Evolutionary conservation across 2,113 vertebrate species (phyloP).

Genomic region (Abramis brama): DNA sequence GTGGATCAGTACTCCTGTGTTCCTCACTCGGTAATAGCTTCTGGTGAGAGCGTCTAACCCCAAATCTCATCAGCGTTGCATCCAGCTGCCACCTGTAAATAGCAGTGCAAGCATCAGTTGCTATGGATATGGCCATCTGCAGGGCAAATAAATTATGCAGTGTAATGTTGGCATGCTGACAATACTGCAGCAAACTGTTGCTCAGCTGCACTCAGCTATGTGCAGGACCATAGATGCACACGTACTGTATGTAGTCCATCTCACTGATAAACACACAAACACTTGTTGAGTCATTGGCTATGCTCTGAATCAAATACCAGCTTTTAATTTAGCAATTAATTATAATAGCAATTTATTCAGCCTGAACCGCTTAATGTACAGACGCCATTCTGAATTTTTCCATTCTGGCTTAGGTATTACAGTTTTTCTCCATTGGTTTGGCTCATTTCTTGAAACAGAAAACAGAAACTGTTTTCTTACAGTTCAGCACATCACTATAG

Average conservation of each 20-base stretch:
- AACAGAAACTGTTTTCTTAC: too few relatives aligned
- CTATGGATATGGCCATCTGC: slow-evolving; percentile 58
- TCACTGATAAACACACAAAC: neutral
- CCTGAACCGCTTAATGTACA: neutral
- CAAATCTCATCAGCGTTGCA: slow-evolving; percentile 42
- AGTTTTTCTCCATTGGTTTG: too few relatives aligned
- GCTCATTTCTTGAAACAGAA: too few relatives aligned
- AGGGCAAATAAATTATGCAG: slow-evolving; percentile 57
- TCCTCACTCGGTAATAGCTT: slow-evolving; percentile 4
- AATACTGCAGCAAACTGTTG: slow-evolving; percentile 55
- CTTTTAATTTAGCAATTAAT: neutral
- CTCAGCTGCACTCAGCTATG: slow-evolving; percentile 27
- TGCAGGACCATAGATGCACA: slow-evolving; percentile 1
- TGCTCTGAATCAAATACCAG: neutral
- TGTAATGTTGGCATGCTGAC: slow-evolving; percentile 53
- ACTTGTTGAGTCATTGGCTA: neutral
- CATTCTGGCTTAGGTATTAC: neutral
- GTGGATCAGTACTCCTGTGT: slow-evolving; percentile 2
- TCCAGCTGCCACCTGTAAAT: slow-evolving; percentile 56
- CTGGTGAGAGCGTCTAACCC: slow-evolving; percentile 31
- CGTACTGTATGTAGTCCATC: neutral
- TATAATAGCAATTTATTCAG: neutral
- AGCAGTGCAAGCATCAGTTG: slow-evolving; percentile 43
- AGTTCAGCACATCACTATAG: too few relatives aligned
- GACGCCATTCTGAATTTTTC: neutral